Conservation (phyloP, 2,888 invertebrate species). For the Ceraclea dissimilis region DNA sequence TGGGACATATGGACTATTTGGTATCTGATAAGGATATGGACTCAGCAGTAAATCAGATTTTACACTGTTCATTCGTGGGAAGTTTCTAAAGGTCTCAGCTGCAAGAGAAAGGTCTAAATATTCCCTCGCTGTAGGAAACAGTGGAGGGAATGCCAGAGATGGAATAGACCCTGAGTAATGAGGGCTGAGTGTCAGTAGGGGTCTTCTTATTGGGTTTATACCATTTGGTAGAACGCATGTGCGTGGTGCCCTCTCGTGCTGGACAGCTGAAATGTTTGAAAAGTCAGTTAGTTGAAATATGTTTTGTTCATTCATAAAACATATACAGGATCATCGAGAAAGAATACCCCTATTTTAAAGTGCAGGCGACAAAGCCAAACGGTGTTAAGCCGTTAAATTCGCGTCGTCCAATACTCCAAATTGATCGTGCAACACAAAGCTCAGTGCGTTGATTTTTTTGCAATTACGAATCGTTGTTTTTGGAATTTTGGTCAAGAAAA, state of each 20-base stretch:
- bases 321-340: too few relatives aligned
- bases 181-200: conserved; percentile 30
- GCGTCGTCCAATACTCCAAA: too few relatives aligned
- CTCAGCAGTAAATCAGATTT: conserved; percentile 11
- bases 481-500: too few relatives aligned
- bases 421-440: too few relatives aligned
- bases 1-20: conserved; percentile 30
- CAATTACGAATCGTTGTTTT: too few relatives aligned
- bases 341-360: too few relatives aligned
- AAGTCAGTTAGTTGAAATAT: not conserved
- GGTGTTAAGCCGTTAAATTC: too few relatives aligned
- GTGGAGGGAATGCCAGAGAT: conserved; percentile 5
- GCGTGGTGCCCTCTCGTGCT: conserved; percentile 82
- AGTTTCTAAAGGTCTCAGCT: conserved; percentile 24
- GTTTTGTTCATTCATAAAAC: too few relatives aligned
- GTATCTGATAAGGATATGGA: conserved; percentile 23
- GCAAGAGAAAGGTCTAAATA: conserved; percentile 29
- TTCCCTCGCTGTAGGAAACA: conserved; percentile 30
- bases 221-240: conserved; percentile 34
- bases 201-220: conserved; percentile 39
- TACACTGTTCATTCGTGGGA: conserved; percentile 26
- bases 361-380: too few relatives aligned
- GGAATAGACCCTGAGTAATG: conserved; percentile 20
- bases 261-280: conserved; percentile 63
- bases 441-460: too few relatives aligned